Evolutionary conservation across 2,888 invertebrate species (phyloP).

Genomic region (Galerucella pusilla): DNA sequence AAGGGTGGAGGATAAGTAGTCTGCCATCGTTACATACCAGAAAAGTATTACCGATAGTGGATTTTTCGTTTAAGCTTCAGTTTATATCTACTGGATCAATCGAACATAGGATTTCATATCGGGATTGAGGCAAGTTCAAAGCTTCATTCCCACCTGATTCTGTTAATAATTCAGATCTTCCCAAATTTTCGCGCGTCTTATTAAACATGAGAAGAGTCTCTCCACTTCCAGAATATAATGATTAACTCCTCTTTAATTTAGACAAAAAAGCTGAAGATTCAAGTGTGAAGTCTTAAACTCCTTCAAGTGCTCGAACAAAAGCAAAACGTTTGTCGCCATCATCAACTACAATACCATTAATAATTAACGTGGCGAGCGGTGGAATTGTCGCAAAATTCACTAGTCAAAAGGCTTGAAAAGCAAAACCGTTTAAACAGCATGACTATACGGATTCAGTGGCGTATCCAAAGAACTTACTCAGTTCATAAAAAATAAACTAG

Average conservation of each 20-base stretch:
- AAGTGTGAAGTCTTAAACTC: conserved; percentile 32
- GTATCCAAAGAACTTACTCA: not conserved
- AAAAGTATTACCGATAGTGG: too few species aligned
- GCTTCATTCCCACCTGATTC: too few species aligned
- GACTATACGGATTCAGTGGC: conserved; percentile 5
- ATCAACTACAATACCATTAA: conserved; percentile 39
- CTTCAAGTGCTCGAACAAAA: conserved; percentile 37
- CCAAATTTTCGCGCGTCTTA: not conserved
- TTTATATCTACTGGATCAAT: too few species aligned
- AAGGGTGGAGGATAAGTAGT: not conserved
- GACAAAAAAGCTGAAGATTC: conserved; percentile 3
- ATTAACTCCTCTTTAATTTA: not conserved
- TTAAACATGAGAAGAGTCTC: conserved; percentile 2
- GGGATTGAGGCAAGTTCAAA: too few species aligned
- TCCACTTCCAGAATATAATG: conserved; percentile 10
- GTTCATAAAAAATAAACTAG: not conserved
- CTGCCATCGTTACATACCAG: too few species aligned
- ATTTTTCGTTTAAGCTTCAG: too few species aligned
- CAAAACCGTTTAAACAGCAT: conserved; percentile 23
- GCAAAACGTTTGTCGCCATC: conserved; percentile 35
- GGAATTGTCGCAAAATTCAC: conserved; percentile 37
- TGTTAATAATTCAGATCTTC: not conserved
- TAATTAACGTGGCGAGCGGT: conserved; percentile 36
- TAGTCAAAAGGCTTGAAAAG: conserved; percentile 36
- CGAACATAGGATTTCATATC: too few species aligned